Percentiles rank a stretch among this genome's conserved stretches.
phyloP scores from a whole-genome alignment of 2,888 invertebrate species.

The Liodrosophila aerea region DNA sequence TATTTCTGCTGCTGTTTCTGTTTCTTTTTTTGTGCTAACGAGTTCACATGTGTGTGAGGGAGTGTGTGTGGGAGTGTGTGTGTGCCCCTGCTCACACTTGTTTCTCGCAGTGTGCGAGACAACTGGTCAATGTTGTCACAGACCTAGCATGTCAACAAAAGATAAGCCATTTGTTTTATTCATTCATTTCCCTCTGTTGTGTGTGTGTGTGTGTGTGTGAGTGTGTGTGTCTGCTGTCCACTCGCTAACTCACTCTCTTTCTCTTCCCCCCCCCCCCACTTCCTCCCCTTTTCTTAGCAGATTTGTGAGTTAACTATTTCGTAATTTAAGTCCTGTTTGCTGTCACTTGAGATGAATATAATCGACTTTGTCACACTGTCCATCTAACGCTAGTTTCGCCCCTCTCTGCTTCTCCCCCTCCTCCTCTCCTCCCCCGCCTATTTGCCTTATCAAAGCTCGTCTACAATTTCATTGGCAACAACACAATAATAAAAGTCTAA shows the following conservation, averaged over 20 bases:
- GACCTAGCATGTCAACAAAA: conserved; percentile 76
- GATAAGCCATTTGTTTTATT: conserved; percentile 78
- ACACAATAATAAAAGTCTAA: conserved; percentile 21
- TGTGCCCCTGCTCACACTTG: too few species aligned
- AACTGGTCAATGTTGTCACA: conserved; percentile 78
- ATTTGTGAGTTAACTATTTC: conserved; percentile 63
- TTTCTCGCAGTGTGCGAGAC: conserved; percentile 45
- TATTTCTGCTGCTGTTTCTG: conserved; percentile 49
- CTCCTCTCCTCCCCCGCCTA: neutral
- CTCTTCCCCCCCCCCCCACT: neutral
- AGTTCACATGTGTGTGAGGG: conserved; percentile 23
- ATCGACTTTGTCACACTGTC: conserved; percentile 71
- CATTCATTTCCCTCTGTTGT: conserved; percentile 67
- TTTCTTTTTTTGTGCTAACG: conserved; percentile 53
- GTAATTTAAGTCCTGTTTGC: conserved; percentile 76
- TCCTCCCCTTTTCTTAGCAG: neutral
- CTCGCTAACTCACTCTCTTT: neutral
- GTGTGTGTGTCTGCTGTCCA: too few species aligned
- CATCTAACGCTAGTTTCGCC: conserved; percentile 8
- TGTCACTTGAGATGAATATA: conserved; percentile 76
- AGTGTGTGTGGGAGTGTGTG: conserved; percentile 9
- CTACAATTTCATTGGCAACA: conserved; percentile 61
- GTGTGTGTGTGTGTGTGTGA: conserved; percentile 3
- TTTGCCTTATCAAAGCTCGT: conserved; percentile 49
- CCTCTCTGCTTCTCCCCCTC: neutral